phyloP scores from a whole-genome alignment of 2,888 invertebrate species.

The Ctena decussata region DNA sequence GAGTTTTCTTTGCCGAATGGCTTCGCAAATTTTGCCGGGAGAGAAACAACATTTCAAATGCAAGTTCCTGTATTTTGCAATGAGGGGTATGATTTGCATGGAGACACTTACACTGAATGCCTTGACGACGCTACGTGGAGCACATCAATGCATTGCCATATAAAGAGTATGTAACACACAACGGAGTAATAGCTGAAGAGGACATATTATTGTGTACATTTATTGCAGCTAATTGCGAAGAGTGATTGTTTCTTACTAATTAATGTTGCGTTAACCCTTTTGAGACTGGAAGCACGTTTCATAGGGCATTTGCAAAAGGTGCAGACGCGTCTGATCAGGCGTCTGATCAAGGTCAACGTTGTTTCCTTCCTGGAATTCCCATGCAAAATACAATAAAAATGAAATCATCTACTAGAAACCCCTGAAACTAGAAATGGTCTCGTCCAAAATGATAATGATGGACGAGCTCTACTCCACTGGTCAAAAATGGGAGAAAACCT shows the following conservation, averaged over 20 bases:
- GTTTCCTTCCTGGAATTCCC: too few relatives aligned
- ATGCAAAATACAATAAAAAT: too few relatives aligned
- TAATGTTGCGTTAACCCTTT: too few relatives aligned
- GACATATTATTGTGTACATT: not conserved
- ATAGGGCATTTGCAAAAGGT: too few relatives aligned
- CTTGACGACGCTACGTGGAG: not conserved
- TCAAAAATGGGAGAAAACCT: too few relatives aligned
- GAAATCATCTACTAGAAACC: too few relatives aligned
- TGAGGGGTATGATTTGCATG: not conserved
- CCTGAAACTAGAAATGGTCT: too few relatives aligned
- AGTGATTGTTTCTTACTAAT: not conserved
- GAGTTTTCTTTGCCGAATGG: not conserved
- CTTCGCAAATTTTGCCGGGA: not conserved
- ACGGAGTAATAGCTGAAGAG: not conserved
- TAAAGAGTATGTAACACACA: not conserved
- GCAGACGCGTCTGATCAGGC: too few relatives aligned
- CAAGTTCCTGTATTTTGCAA: not conserved
- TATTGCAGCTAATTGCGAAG: not conserved
- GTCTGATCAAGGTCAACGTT: too few relatives aligned
- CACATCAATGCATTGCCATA: not conserved
- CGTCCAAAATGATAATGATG: too few relatives aligned
- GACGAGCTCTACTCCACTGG: too few relatives aligned
- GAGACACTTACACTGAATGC: not conserved
- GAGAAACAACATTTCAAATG: not conserved
- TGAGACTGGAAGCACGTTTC: too few relatives aligned